Base-by-base conservation (phyloP, 2,888 invertebrate species). In the Trichogramma dendrolimi region DNA sequence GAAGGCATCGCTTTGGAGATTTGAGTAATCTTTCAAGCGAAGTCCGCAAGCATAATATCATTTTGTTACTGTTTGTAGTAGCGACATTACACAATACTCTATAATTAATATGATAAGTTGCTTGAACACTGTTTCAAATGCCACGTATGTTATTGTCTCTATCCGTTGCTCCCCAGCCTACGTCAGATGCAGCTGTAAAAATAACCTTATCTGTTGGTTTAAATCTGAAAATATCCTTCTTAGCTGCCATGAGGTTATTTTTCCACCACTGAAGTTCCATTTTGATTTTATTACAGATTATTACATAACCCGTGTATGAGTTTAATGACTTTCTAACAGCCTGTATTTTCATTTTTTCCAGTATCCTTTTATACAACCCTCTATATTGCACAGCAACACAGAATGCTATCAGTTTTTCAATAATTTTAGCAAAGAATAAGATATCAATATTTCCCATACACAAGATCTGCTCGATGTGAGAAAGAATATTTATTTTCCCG, bases 351-450 rank as follows among this genome's bases (percentile, higher is more conserved):
- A 60, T 43, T 58, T 67, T 58, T 44, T 69, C 67, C 5, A 68
- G 51, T 0, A 6, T 14, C 60, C 67, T 70, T 1, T 64, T 64
- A 39, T 70, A 64, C 2, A 67, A 60, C 57, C 58, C 64, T 2
- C 70, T 67, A 65, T 71, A 72, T n/a, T 52, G 59, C 4, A 69
- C 52, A 5, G 69, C 70, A 43, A 70, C 71, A 58, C 72, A 71
- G 14, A 62, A 56, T n/a, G 71, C 61, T 11, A 66, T 57, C 11
- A 72, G 50, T 38, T 38, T 55, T 6, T 70, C 71, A n/a, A 67
- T 47, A 41, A 71, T 49, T 10, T 60, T 27, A 7, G 70, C 67
- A 60, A 69, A 67, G 6, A 59, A 50, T 50, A 67, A 55, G 41
- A 71, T 72, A 60, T 50, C 61, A 61, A 64, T 68, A 4, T 7